These are phyloP conservation scores for Onychomys leucogaster DNA, from an alignment of 2,797 vertebrate genomes.

Conservation along the genomic window DNA sequence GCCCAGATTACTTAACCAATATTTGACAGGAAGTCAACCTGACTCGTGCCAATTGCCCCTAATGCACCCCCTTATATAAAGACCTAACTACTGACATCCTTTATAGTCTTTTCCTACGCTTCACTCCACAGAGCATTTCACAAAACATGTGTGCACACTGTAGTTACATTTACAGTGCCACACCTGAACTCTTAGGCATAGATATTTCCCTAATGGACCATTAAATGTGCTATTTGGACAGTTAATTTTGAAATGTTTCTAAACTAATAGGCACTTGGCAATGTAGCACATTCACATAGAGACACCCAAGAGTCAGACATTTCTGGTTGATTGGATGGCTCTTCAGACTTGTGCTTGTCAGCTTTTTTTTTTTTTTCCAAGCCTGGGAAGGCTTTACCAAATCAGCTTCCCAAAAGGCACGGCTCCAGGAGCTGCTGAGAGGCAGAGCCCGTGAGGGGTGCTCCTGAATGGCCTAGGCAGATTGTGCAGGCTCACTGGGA, in stretches of 20 bases:
- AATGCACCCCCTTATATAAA: not conserved
- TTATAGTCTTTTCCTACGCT: not conserved
- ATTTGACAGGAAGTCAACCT: not conserved
- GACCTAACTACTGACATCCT: not conserved
- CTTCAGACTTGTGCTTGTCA: conserved; percentile 11
- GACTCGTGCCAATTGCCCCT: not conserved
- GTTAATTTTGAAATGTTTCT: conserved; percentile 72
- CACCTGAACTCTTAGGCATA: not conserved
- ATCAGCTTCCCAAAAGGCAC: not conserved
- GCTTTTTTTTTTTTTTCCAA: not conserved
- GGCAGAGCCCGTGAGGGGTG: not conserved
- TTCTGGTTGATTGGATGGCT: conserved; percentile 8
- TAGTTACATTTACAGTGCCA: not conserved
- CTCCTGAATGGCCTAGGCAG: not conserved
- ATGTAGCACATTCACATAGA: not conserved
- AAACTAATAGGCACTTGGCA: conserved; percentile 66
- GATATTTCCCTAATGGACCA: conserved; percentile 42
- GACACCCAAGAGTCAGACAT: not conserved
- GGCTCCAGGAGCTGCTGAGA: not conserved
- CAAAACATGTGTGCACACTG: not conserved
- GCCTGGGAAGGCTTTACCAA: not conserved
- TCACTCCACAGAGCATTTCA: not conserved
- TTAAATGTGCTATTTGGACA: conserved; percentile 55
- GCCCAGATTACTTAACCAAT: not conserved
- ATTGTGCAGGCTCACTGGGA: not conserved